A percentile compares a stretch with the other conserved stretches of the same genome.
Evolutionary conservation across 2,797 vertebrate genomes (phyloP).

Genomic region (Pangasius sanitwongsei): DNA sequence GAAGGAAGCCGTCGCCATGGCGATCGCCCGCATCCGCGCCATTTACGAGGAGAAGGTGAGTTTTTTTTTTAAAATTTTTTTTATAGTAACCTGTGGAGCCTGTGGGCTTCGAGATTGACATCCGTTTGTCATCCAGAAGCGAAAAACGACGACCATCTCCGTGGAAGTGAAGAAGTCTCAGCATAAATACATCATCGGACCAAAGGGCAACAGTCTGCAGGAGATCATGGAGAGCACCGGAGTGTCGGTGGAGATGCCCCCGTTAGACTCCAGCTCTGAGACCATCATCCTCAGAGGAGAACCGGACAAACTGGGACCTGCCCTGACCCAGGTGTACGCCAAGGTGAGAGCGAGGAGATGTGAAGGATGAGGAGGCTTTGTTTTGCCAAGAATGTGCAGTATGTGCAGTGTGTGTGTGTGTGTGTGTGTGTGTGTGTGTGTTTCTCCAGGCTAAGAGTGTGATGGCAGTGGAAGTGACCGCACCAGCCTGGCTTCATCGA

Average conservation of each 20-base stretch:
- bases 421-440: neutral
- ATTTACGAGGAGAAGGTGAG: slow-evolving; percentile 81
- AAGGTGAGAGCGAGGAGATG: slow-evolving; percentile 68
- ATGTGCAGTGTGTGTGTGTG: neutral
- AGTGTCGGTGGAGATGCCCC: slow-evolving; percentile 80
- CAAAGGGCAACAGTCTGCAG: slow-evolving; percentile 80
- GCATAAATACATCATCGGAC: slow-evolving; percentile 80
- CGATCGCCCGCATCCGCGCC: slow-evolving; percentile 72
- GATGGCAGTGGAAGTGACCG: slow-evolving; percentile 79
- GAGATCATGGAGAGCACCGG: slow-evolving; percentile 81
- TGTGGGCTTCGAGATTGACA: neutral
- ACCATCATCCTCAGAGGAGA: slow-evolving; percentile 81
- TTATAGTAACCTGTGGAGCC: neutral
- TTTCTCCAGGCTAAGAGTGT: slow-evolving; percentile 75
- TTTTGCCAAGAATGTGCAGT: neutral
- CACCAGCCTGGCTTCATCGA: slow-evolving; percentile 83
- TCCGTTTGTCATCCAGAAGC: slow-evolving; percentile 69
- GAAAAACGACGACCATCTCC: slow-evolving; percentile 80
- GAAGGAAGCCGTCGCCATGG: slow-evolving; percentile 78
- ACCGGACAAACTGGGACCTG: slow-evolving; percentile 76
- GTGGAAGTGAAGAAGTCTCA: slow-evolving; percentile 83
- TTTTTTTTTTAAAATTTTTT: neutral
- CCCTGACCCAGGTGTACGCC: slow-evolving; percentile 78
- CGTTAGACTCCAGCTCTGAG: slow-evolving; percentile 77
- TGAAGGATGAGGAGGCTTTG: neutral